These are phyloP conservation scores for Catostomus latipinnis DNA, from an alignment of 2,797 vertebrate species.

Conservation along the genomic window DNA sequence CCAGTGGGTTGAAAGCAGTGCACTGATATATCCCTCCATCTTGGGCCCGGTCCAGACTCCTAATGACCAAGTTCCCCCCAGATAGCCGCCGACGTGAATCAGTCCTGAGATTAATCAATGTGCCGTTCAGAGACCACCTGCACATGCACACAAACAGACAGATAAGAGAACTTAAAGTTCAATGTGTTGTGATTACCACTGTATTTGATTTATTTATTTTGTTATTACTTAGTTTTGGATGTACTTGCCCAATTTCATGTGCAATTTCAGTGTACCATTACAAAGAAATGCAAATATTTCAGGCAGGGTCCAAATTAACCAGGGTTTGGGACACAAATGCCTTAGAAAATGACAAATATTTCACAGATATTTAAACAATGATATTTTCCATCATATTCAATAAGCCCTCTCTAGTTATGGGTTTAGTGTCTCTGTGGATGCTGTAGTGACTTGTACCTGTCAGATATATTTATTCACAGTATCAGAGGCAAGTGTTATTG, in stretches of 20 bases:
- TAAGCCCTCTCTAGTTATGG: too few species aligned
- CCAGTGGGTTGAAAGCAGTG: slow-evolving; percentile 83
- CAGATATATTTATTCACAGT: too few species aligned
- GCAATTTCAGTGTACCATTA: slow-evolving; percentile 7
- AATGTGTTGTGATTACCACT: slow-evolving; percentile 20
- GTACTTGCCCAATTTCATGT: not conserved
- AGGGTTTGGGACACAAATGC: too few species aligned
- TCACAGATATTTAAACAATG: too few species aligned
- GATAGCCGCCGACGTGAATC: slow-evolving; percentile 80
- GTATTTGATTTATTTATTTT: slow-evolving; percentile 14
- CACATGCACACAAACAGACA: slow-evolving; percentile 71
- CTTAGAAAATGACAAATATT: too few species aligned
- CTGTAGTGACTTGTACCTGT: too few species aligned
- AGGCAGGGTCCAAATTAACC: not conserved
- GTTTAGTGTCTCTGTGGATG: too few species aligned
- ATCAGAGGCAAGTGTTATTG: too few species aligned
- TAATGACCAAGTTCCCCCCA: slow-evolving; percentile 85
- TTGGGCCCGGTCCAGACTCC: slow-evolving; percentile 80
- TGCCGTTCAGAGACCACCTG: slow-evolving; percentile 89
- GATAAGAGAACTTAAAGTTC: slow-evolving; percentile 32
- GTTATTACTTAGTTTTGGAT: slow-evolving; percentile 30
- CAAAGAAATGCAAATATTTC: slow-evolving; percentile 2
- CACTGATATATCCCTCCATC: slow-evolving; percentile 87
- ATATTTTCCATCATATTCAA: too few species aligned
- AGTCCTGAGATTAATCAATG: slow-evolving; percentile 80